phyloP scores from a whole-genome alignment of 2,888 invertebrate species.

The Adelognathus sp. region DNA sequence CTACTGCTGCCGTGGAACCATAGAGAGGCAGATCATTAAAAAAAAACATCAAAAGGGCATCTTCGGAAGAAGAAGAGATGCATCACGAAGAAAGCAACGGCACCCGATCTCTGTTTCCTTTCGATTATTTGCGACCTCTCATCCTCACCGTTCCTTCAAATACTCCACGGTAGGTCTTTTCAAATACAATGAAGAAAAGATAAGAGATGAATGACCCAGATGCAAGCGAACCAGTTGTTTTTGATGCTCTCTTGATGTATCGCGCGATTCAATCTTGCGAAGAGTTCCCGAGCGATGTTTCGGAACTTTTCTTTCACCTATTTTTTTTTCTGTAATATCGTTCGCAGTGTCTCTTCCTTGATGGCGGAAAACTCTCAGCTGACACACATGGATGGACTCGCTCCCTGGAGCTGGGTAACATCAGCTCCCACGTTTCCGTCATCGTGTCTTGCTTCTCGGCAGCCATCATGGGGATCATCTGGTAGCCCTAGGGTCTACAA shows the following conservation, averaged over 20 bases:
- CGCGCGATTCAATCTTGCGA: conserved; percentile 59
- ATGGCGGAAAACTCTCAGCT: conserved; percentile 28
- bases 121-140: neutral
- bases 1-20: neutral
- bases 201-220: conserved; percentile 25
- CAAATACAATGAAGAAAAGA: conserved; percentile 26
- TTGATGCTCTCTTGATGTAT: conserved; percentile 41
- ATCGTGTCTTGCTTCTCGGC: conserved; percentile 23
- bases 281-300: conserved; percentile 57
- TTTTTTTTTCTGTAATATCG: conserved; percentile 35
- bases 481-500: neutral
- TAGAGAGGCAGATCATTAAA: neutral
- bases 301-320: conserved; percentile 25
- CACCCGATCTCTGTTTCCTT: conserved; percentile 23
- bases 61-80: conserved; percentile 16
- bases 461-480: conserved; percentile 20
- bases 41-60: neutral
- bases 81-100: neutral
- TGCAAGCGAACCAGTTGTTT: conserved; percentile 8
- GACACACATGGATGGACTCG: conserved; percentile 9
- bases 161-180: conserved; percentile 43
- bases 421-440: conserved; percentile 9
- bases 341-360: conserved; percentile 26
- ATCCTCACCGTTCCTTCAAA: conserved; percentile 9
- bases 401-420: conserved; percentile 18